Conservation (phyloP, 2,113 vertebrate species). For the Cercopithecus mona region DNA sequence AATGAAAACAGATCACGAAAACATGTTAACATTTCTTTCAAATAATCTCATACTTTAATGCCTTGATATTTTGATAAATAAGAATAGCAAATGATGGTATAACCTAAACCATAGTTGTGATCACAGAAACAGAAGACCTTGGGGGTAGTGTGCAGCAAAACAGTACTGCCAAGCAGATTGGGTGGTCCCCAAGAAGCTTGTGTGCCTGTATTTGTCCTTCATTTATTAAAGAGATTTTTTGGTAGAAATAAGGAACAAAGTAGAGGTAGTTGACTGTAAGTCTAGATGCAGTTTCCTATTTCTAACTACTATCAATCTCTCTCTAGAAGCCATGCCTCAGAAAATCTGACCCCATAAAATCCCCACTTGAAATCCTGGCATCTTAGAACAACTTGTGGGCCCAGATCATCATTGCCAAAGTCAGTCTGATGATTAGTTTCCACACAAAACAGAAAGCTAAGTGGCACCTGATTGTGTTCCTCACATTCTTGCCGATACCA, state of each 20-base stretch:
- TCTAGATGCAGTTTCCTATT: not conserved
- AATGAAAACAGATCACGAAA: not conserved
- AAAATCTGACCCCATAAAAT: not conserved
- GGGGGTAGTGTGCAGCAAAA: rapidly evolving
- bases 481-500: not conserved
- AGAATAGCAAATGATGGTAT: not conserved
- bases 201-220: not conserved
- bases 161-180: not conserved
- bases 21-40: conserved; percentile 2
- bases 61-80: not conserved
- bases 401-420: not conserved
- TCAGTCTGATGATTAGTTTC: not conserved
- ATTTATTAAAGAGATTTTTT: not conserved
- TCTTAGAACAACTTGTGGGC: not conserved
- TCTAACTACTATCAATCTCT: not conserved
- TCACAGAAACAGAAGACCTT: not conserved
- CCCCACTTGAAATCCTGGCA: not conserved
- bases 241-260: not conserved
- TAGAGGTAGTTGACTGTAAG: not conserved
- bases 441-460: not conserved
- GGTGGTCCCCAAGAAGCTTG: not conserved
- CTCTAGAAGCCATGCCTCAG: not conserved
- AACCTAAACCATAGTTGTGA: not conserved
- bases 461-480: not conserved
- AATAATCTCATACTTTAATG: not conserved